Base-by-base conservation (phyloP, 2,888 invertebrate species). In the Stegana nigrithorax region DNA sequence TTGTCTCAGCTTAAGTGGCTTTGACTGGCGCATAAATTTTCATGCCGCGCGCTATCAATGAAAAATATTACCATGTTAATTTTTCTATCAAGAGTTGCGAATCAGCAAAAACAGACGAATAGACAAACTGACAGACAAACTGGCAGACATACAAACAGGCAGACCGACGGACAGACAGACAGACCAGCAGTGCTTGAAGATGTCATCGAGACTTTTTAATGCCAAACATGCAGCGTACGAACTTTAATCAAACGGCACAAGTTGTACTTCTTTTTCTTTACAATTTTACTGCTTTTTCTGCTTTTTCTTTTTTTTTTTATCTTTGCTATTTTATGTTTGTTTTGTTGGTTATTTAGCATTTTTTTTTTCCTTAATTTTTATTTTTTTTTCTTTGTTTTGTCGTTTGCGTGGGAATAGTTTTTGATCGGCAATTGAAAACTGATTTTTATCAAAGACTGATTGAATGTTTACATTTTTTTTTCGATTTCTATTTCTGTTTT, bases 351-450 rank as follows among this genome's bases (percentile, higher is more conserved):
- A n/a, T n/a, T n/a, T n/a, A 42, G 42, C n/a, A 42, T 42, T 50
- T 47, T 50, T 12, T 50, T 8, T 14, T 36, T 21, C 12, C 23
- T 4, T 8, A 23, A 29, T 2, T 39, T 3, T 53, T 17, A 7
- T 55, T 36, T 10, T 36, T 23, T 12, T 55, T 19, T 14, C n/a
- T n/a, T 32, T n/a, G 7, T 19, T 39, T 39, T 51, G 21, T n/a
- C n/a, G n/a, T 36, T 7, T 36, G 80, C 75, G 75, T 75, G 75
- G 75, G 80, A 75, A 75, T 75, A 75, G 75, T 69, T 69, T 75
- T 70, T 78, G 78, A 79, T 77, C 69, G 70, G 72, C 70, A 70
- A 55, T 26, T 21, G 55, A 72, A 70, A 75, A 69, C 73, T 71
- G 75, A 73, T 72, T 63, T 73, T 78, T 70, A 69, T 72, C 71